Base-by-base conservation (phyloP, 2,797 vertebrate species). In the Cephalopachus bancanus region DNA sequence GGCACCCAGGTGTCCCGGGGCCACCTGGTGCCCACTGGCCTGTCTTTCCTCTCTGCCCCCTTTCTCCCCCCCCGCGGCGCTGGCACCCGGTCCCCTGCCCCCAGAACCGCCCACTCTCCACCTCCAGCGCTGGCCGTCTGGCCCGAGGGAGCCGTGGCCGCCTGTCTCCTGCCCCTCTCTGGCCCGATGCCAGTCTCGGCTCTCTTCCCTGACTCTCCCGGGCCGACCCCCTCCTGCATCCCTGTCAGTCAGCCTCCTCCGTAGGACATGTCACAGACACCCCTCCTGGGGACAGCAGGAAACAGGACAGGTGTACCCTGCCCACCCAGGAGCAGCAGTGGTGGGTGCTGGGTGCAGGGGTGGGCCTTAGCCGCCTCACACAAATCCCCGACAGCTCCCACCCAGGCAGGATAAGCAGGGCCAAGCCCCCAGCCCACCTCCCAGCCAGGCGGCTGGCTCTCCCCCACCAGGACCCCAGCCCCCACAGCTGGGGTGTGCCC, bases 21-120 rank as follows among this genome's bases (percentile, higher is more conserved):
- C 59, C 2, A 5, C 16, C 2, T 8, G 5, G 7, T 37, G n/a
- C 8, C 20, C 60, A 20, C 57, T 51, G 0, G 1, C 30, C 22
- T 80, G 37, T 33, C 24, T 7, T 20, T 19, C 9, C 37, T 20
- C 84, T 84, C 49, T 17, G 17, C 17, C 14, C n/a, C 67, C 67
- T 37, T 71, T 20, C 24, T 71, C 37, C 67, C 17, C 37, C n/a
- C n/a, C 67, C n/a, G 19, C n/a, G 33, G 0, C 19, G 37, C 72
- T 44, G 22, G 28, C 19, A 19, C n/a, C 28, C 83, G 60, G 24
- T 59, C 67, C n/a, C 14, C 12, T 11, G n/a, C 37, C 26, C 71
- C 37, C n/a, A 44, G 62, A 72, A 33, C 51, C n/a, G 60, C 19
- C 28, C 60, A 65, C n/a, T 16, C 20, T 14, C 57, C 57, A 69